A percentile compares a stretch with the other conserved stretches of the same genome.
phyloP scores from a whole-genome alignment of 1,140 invertebrate species.

The Scaptomyza hsui region DNA sequence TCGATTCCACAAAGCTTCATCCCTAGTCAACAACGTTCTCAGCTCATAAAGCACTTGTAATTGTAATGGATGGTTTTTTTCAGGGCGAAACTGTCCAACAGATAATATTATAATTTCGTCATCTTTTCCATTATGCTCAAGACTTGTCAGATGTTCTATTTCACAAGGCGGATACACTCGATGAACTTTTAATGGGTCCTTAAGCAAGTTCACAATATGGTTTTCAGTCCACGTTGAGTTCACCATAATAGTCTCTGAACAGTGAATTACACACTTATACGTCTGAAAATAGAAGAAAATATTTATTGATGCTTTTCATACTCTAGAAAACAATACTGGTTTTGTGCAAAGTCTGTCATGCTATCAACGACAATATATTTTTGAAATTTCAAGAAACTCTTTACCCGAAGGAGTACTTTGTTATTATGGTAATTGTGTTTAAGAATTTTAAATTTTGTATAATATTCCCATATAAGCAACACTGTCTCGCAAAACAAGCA shows the following conservation, averaged over 20 bases:
- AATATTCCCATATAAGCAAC: too few relatives aligned
- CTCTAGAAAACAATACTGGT: too few relatives aligned
- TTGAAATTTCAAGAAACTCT: too few relatives aligned
- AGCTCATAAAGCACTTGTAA: constrained; percentile 93
- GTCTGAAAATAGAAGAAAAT: constrained; percentile 84
- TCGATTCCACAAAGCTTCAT: constrained; percentile 89
- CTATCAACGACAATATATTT: too few relatives aligned
- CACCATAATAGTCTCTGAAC: constrained; percentile 95
- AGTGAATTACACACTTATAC: constrained; percentile 93
- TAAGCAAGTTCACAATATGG: constrained; percentile 95
- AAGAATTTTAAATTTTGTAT: too few relatives aligned
- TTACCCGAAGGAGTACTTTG: too few relatives aligned
- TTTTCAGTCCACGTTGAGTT: constrained; percentile 99
- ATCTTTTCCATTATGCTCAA: constrained; percentile 86
- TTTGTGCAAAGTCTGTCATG: too few relatives aligned
- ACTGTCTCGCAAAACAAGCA: too few relatives aligned
- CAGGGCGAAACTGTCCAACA: constrained; percentile 97
- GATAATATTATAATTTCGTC: constrained; percentile 92
- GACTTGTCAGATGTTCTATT: constrained; percentile 89
- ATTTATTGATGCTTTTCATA: background rate
- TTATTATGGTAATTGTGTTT: too few relatives aligned
- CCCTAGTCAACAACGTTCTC: constrained; percentile 87
- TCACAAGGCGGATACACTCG: constrained; percentile 98
- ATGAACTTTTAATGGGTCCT: constrained; percentile 88
- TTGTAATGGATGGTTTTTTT: constrained; percentile 98